These are phyloP conservation scores for Nannobrachium achirus DNA, from an alignment of 2,113 vertebrate genomes.

Conservation along the genomic window DNA sequence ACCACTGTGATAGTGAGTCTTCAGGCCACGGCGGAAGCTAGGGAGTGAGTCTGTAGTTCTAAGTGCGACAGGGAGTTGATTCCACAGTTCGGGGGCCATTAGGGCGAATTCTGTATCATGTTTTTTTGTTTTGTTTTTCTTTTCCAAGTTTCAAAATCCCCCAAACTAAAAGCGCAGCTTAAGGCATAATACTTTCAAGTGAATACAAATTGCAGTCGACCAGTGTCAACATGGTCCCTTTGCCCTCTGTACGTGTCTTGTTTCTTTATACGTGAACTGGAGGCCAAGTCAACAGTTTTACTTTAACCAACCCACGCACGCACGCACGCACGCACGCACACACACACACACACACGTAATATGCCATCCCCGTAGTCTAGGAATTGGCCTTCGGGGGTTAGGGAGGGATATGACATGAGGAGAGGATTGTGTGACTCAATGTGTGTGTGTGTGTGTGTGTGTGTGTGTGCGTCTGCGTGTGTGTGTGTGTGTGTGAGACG, in stretches of 20 bases:
- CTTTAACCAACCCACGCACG: constrained; percentile 50
- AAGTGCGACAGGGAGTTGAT: no score
- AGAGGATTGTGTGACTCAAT: constrained; percentile 19
- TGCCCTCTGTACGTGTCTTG: constrained; percentile 37
- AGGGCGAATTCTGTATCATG: no score
- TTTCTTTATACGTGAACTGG: constrained; percentile 38
- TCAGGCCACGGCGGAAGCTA: no score
- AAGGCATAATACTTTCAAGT: constrained; percentile 42
- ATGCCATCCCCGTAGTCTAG: constrained; percentile 21
- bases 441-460: neutral
- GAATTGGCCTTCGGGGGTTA: no score
- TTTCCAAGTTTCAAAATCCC: no score
- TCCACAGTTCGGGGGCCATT: no score
- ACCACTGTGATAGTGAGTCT: no score
- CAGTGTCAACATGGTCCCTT: constrained; percentile 33
- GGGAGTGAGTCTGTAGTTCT: no score
- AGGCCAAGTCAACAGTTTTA: constrained; percentile 52
- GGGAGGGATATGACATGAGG: neutral
- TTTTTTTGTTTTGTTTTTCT: no score
- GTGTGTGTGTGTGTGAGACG: neutral
- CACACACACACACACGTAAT: constrained; percentile 37
- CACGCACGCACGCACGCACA: constrained; percentile 4
- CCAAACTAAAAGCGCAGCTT: constrained; percentile 10
- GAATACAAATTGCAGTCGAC: constrained; percentile 60
- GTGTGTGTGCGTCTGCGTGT: neutral